Percentiles rank a stretch among this genome's conserved stretches.
Evolutionary conservation across 2,888 invertebrate genomes (phyloP).

Genomic region (Crepidodera aurea): DNA sequence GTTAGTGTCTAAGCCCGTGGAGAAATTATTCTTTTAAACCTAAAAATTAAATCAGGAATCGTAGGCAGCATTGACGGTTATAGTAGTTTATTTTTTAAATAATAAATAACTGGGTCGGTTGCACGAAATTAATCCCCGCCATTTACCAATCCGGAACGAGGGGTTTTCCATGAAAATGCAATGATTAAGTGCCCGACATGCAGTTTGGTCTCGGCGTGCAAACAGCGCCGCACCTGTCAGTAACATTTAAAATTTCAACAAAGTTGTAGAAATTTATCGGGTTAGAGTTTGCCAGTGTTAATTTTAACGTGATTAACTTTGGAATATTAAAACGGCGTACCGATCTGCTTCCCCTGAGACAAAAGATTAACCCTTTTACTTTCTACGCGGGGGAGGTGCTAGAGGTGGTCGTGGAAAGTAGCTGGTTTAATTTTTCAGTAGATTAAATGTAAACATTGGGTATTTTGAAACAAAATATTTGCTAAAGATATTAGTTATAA

Average conservation of each 20-base stretch:
- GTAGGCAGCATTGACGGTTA: too few species aligned
- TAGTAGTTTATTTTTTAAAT: not conserved
- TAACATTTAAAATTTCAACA: conserved; percentile 38
- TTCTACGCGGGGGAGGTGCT: not conserved
- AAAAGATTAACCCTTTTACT: conserved; percentile 15
- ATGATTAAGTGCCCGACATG: conserved; percentile 1
- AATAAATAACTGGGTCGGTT: not conserved
- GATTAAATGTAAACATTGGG: not conserved
- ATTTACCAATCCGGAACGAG: conserved; percentile 1
- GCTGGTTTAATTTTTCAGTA: not conserved
- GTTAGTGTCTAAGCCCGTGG: too few species aligned
- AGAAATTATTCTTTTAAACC: too few species aligned
- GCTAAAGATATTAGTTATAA: too few species aligned
- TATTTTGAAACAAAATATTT: not conserved
- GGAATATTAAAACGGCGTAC: conserved; percentile 20
- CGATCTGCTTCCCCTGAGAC: conserved; percentile 17
- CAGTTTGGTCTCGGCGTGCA: not conserved
- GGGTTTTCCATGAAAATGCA: conserved; percentile 6
- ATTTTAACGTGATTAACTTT: conserved; percentile 32
- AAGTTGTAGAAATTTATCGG: conserved; percentile 39
- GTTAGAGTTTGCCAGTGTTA: conserved; percentile 39
- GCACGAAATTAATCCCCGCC: not conserved
- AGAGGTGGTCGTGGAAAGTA: not conserved
- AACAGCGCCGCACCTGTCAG: conserved; percentile 38
- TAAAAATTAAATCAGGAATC: too few species aligned